Evolutionary conservation across 2,888 invertebrate species (phyloP).

Genomic region (Malachius bipustulatus): DNA sequence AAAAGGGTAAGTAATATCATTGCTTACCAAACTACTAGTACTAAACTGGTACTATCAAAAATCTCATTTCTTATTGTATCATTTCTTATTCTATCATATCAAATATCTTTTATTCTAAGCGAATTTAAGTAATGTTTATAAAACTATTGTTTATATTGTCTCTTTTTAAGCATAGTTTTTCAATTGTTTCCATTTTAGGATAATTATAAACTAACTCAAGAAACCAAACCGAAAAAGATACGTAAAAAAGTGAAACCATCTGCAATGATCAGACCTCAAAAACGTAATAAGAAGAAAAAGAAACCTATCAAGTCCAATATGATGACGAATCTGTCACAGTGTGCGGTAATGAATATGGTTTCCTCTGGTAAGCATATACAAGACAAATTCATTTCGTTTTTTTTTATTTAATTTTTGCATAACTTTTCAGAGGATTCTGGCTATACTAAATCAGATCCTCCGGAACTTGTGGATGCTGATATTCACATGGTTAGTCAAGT

Average conservation of each 20-base stretch:
- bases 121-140: no score
- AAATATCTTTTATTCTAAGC: no score
- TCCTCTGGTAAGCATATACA: constrained; percentile 14
- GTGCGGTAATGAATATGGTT: constrained; percentile 18
- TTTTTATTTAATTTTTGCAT: neutral
- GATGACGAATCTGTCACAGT: constrained; percentile 13
- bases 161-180: no score
- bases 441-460: constrained; percentile 24
- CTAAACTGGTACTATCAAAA: no score
- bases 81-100: no score
- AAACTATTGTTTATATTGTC: no score
- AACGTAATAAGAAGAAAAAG: constrained; percentile 43
- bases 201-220: constrained; percentile 67
- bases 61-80: no score
- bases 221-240: constrained; percentile 60
- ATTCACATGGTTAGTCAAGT: constrained; percentile 49
- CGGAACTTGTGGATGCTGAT: constrained; percentile 34
- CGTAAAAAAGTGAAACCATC: constrained; percentile 48
- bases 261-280: constrained; percentile 43
- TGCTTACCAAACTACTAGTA: no score
- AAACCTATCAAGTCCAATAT: constrained; percentile 22
- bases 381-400: no score
- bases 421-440: constrained; percentile 13
- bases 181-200: constrained; percentile 41
- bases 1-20: constrained; percentile 57